Evolutionary conservation across 1,140 invertebrate genomes (phyloP).

Genomic region (Notospermus geniculatus): DNA sequence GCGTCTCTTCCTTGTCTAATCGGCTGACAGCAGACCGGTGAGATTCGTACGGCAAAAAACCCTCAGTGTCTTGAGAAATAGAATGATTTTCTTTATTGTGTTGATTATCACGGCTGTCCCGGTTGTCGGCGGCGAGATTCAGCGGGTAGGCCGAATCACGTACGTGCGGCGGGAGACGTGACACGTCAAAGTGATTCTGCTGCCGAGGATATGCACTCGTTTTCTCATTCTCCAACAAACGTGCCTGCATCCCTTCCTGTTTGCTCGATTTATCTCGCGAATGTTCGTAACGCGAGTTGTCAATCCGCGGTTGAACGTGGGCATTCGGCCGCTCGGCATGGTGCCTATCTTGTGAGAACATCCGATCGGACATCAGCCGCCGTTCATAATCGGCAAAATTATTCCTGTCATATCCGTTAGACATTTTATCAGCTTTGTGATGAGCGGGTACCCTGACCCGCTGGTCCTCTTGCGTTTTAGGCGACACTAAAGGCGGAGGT

Average conservation of each 20-base stretch:
- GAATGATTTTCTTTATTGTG: slow-evolving; percentile 18
- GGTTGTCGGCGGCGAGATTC: slow-evolving; percentile 14
- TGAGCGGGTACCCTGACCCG: no score
- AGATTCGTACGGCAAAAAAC: slow-evolving; percentile 15
- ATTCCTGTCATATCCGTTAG: slow-evolving; percentile 1
- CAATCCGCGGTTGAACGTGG: no score
- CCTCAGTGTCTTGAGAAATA: slow-evolving; percentile 40
- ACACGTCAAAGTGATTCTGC: slow-evolving; percentile 14
- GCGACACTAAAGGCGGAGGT: no score
- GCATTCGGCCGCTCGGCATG: no score
- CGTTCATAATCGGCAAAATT: slow-evolving; percentile 6
- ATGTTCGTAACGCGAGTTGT: no score
- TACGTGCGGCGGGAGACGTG: slow-evolving; percentile 8
- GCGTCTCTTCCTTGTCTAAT: slow-evolving; percentile 35
- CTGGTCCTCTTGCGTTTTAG: no score
- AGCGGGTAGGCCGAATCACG: background rate
- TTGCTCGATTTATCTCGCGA: no score
- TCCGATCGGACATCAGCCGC: background rate
- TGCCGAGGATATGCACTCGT: background rate
- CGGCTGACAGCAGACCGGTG: slow-evolving; percentile 29
- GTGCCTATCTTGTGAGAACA: no score
- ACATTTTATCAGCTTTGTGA: no score
- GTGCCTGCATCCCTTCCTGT: no score
- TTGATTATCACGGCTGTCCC: slow-evolving; percentile 15
- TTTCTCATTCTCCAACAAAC: no score